Percentiles rank a stretch among this genome's conserved stretches.
Conservation (phyloP, 2,113 vertebrate species). For the Oreochromis niloticus region DNA sequence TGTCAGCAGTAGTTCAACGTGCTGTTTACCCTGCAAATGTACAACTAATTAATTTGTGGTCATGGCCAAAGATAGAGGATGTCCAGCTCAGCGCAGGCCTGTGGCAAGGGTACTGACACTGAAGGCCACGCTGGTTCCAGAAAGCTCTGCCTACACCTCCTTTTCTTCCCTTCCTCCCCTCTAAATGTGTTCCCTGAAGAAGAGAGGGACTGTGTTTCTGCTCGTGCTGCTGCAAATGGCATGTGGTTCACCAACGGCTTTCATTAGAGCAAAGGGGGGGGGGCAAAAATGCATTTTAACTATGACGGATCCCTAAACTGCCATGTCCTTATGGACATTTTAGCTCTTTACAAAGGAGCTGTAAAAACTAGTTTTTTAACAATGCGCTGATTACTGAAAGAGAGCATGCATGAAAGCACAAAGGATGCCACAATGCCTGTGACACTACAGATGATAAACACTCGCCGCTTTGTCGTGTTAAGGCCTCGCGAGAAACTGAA, state of each 20-base stretch:
- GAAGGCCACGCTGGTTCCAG: conserved; percentile 16
- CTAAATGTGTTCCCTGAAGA: conserved; percentile 9
- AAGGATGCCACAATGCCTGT: not conserved
- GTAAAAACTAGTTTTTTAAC: not conserved
- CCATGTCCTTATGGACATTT: not conserved
- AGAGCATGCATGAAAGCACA: not conserved
- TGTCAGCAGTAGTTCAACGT: conserved; percentile 40
- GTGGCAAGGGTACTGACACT: conserved; percentile 48
- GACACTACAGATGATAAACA: not conserved
- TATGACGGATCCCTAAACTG: not conserved
- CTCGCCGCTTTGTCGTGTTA: not conserved
- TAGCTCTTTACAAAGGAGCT: not conserved
- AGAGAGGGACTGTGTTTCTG: conserved; percentile 22
- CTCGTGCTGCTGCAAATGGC: conserved; percentile 3
- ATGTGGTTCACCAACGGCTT: not conserved
- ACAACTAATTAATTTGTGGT: conserved; percentile 51
- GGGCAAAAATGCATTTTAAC: not conserved
- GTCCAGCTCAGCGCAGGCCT: conserved; percentile 45
- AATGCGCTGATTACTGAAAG: not conserved
- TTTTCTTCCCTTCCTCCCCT: not conserved
- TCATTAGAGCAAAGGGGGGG: not conserved
- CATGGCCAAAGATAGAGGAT: conserved; percentile 33
- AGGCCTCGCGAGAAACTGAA: not conserved
- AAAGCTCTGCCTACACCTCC: not conserved
- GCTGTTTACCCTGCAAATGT: conserved; percentile 58